A percentile compares a stretch with the other conserved stretches of the same genome.
phyloP scores from a whole-genome alignment of 2,888 invertebrate genomes.

The Halictus ligatus region DNA sequence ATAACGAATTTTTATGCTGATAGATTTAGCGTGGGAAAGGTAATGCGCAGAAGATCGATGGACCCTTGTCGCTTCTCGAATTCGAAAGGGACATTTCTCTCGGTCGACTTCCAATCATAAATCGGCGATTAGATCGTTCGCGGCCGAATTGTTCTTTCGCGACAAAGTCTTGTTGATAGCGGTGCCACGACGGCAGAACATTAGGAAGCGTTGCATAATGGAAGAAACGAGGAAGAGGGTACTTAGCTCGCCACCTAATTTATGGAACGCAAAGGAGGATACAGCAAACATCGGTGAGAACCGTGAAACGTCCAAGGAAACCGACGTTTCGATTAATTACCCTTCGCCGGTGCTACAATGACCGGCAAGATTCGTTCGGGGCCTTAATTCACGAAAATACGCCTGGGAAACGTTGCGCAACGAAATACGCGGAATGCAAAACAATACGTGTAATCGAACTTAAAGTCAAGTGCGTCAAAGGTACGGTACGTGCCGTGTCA shows the following conservation, averaged over 20 bases:
- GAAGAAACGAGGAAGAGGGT: conserved; percentile 46
- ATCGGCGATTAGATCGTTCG: fast-evolving
- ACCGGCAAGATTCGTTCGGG: not conserved
- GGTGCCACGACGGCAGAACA: conserved; percentile 8
- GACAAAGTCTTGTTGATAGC: conserved; percentile 13
- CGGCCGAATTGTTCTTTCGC: not conserved
- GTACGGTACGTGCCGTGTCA: not conserved
- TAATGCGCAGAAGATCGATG: no score
- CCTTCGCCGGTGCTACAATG: not conserved
- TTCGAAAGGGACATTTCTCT: not conserved
- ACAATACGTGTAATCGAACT: not conserved
- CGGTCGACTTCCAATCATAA: not conserved
- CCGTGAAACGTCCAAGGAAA: conserved; percentile 2
- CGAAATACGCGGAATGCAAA: not conserved
- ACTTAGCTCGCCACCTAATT: conserved; percentile 29
- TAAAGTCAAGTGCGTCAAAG: not conserved
- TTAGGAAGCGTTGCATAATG: conserved; percentile 37
- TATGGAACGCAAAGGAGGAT: conserved; percentile 14
- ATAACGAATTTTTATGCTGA: not conserved
- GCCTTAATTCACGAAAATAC: not conserved
- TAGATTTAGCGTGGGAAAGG: not conserved
- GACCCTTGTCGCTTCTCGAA: not conserved
- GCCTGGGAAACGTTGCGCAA: not conserved
- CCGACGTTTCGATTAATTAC: conserved; percentile 1
- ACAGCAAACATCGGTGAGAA: conserved; percentile 14